phyloP scores from a whole-genome alignment of 2,797 vertebrate species.

The Cynopterus sphinx region DNA sequence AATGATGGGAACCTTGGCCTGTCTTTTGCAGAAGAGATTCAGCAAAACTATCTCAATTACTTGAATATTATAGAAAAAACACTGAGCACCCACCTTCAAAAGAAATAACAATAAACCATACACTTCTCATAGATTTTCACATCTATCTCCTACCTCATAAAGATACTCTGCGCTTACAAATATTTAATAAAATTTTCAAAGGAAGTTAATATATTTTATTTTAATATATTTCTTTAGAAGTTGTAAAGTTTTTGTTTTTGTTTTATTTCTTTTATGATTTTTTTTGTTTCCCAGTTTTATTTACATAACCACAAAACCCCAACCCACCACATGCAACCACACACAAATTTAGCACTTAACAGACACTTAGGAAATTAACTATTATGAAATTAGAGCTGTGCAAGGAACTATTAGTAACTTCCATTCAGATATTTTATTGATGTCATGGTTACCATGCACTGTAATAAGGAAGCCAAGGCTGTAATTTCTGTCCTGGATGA shows the following conservation, averaged over 20 bases:
- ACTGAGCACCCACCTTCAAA: not conserved
- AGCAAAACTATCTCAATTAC: not conserved
- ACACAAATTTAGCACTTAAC: not conserved
- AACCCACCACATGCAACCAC: rapidly evolving
- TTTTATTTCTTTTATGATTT: not conserved
- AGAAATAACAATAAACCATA: not conserved
- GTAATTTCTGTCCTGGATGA: not conserved
- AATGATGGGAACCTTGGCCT: conserved; percentile 5
- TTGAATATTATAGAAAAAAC: not conserved
- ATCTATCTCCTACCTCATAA: not conserved
- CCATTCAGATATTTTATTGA: not conserved
- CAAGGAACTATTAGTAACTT: not conserved
- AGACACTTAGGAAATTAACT: not conserved
- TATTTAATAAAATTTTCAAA: not conserved
- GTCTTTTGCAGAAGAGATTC: not conserved
- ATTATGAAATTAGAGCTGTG: not conserved
- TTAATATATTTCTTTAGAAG: not conserved
- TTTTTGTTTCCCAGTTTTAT: not conserved
- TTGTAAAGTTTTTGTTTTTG: not conserved
- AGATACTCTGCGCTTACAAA: not conserved
- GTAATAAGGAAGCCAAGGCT: not conserved
- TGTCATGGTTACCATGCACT: not conserved
- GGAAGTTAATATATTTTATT: not conserved
- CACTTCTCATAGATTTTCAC: not conserved
- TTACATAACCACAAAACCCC: not conserved